Conservation (phyloP, 2,888 invertebrate genomes). For the Clostera curtula region DNA sequence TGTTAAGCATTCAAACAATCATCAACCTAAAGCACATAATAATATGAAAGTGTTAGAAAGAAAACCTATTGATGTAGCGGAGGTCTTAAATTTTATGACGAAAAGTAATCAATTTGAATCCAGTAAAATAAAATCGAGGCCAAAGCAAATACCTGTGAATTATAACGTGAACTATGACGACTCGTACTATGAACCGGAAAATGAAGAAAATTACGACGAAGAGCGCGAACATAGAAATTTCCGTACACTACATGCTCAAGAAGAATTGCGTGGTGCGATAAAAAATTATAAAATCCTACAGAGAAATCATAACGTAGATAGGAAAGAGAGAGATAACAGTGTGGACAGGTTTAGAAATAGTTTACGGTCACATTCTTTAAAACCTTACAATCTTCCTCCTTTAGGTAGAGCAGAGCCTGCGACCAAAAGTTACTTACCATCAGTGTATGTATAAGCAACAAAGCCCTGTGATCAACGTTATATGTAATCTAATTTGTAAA, state of each 20-base stretch:
- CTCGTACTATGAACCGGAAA: conserved; percentile 28
- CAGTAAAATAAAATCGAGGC: conserved; percentile 44
- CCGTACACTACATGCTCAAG: conserved; percentile 35
- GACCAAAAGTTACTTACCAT: conserved; percentile 58
- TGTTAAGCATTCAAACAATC: conserved; percentile 40
- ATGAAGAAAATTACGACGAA: conserved; percentile 22
- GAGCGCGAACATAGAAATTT: conserved; percentile 28
- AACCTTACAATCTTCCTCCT: conserved; percentile 47
- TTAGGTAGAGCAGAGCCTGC: conserved; percentile 64
- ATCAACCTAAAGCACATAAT: conserved; percentile 35
- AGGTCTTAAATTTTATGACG: conserved; percentile 51
- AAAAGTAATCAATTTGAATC: conserved; percentile 63
- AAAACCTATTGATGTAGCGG: conserved; percentile 46
- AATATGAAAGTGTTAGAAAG: conserved; percentile 37
- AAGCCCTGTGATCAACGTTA: conserved; percentile 42
- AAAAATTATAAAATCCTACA: conserved; percentile 66
- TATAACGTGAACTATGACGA: conserved; percentile 33
- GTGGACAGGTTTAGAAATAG: conserved; percentile 34
- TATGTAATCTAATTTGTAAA: conserved; percentile 39
- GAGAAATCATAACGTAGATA: conserved; percentile 42
- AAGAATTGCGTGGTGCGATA: conserved; percentile 51
- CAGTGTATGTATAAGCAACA: conserved; percentile 43
- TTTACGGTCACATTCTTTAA: conserved; percentile 39
- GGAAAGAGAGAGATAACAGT: conserved; percentile 25
- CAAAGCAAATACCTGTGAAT: conserved; percentile 26